A percentile compares a stretch with the other conserved stretches of the same genome.
Evolutionary conservation across 1,140 invertebrate species (phyloP).

Genomic region (Pseudomyrmex sp.): DNA sequence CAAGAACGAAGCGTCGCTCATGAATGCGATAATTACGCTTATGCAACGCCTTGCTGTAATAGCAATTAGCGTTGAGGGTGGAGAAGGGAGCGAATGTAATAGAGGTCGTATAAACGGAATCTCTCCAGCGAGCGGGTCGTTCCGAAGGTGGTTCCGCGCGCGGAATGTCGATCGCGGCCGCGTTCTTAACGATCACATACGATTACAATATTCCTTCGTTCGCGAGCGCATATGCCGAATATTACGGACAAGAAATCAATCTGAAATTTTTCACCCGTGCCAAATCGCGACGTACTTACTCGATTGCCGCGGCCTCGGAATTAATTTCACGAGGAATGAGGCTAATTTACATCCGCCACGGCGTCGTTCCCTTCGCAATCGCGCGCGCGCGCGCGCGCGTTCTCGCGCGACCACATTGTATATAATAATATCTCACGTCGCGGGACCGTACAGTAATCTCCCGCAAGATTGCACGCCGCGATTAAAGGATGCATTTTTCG

Average conservation of each 20-base stretch:
- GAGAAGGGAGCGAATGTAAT: slow-evolving; percentile 60
- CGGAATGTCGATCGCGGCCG: neutral
- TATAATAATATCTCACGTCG: slow-evolving; percentile 63
- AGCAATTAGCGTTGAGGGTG: slow-evolving; percentile 78
- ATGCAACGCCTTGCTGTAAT: slow-evolving; percentile 77
- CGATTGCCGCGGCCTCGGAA: slow-evolving; percentile 51
- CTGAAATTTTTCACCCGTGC: slow-evolving; percentile 51
- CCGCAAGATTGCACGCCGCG: slow-evolving; percentile 47
- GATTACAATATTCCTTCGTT: neutral
- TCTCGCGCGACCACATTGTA: slow-evolving; percentile 38
- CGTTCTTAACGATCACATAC: slow-evolving; percentile 17
- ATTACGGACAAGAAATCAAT: slow-evolving; percentile 27
- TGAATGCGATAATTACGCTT: slow-evolving; percentile 77
- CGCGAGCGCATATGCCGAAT: neutral
- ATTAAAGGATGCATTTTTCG: slow-evolving; percentile 48
- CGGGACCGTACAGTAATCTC: slow-evolving; percentile 50
- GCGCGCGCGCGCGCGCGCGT: slow-evolving; percentile 8
- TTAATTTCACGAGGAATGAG: slow-evolving; percentile 61
- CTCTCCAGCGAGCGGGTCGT: neutral
- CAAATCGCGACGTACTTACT: slow-evolving; percentile 40
- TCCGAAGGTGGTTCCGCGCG: slow-evolving; percentile 6
- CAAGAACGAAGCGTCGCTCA: slow-evolving; percentile 53
- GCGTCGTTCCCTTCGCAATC: slow-evolving; percentile 56
- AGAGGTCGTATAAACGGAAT: slow-evolving; percentile 64
- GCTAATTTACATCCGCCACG: slow-evolving; percentile 31